Conservation (phyloP, 2,113 vertebrate genomes). For the Motacilla tschutschensis region DNA sequence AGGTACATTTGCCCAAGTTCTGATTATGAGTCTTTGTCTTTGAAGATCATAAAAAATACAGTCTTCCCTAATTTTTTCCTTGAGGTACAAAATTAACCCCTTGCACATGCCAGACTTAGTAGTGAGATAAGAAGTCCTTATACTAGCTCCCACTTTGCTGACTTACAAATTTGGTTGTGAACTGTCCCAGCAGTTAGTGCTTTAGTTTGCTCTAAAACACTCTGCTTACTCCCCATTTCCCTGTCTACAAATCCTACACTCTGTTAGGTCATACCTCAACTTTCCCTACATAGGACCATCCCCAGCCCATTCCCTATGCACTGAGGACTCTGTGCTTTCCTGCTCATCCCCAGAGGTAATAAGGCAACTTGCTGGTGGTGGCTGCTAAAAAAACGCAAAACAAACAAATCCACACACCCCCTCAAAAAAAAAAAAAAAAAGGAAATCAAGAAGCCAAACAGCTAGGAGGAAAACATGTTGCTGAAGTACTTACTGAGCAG, state of each 20-base stretch:
- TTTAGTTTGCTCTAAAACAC: background rate
- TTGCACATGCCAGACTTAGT: background rate
- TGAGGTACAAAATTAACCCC: background rate
- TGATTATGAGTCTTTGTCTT: background rate
- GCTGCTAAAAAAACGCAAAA: background rate
- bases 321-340: background rate
- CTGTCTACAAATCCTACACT: background rate
- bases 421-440: too few species aligned
- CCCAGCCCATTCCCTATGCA: background rate
- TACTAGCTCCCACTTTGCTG: background rate
- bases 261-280: accelerated
- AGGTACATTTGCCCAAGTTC: background rate
- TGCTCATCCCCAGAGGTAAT: background rate
- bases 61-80: background rate
- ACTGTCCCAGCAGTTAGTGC: background rate
- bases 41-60: background rate
- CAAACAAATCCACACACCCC: background rate
- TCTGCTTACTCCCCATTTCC: background rate
- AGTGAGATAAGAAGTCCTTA: background rate
- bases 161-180: background rate
- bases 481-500: slow-evolving; percentile 52
- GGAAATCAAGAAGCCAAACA: background rate
- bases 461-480: accelerated
- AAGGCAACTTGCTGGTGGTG: background rate
- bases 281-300: background rate